Base-by-base conservation (phyloP, 2,888 invertebrate genomes). In the Choristoneura rosaceana region DNA sequence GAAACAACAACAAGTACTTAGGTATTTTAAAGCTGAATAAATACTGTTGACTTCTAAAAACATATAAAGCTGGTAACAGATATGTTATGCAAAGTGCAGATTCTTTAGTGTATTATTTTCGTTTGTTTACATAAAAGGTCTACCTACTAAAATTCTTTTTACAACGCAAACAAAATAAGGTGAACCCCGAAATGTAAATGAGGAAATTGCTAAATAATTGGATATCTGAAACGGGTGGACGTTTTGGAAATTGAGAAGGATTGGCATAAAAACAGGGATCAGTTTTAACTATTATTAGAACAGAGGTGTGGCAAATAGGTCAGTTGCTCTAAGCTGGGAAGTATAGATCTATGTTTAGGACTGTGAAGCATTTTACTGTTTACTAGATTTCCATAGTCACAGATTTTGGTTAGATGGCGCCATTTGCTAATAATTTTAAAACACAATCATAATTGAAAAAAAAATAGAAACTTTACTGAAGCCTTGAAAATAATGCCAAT, bases 191-290 rank as follows among this genome's bases (percentile, higher is more conserved):
- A 61, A 62, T 45, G 61, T 33, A 47, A 71, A 61, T 55, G 43
- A 66, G 52, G 55, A 17, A 60, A 66, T 71, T 7, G 52, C 45
- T 55, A 52, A 71, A 67, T 61, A 67, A 71, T 71, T 45, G 61
- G 55, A 61, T 66, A 52, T 61, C 66, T 45, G 38, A 70, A 43
- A n/a, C 25, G 52, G 43, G 55, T 15, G 38, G 55, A 69, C 41
- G 25, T 50, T 66, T 65, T 70, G 50, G 33, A 52, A 60, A 60
- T 52, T 10, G 7, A 52, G 60, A 45, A 45, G 62, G 62, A 62
- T 62, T 62, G 62, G 8, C 62, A 61, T 8, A 60, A 60, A 60
- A 55, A 55, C 25, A 2, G 55, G 55, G 55, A 55, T 25, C 55
- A 55, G 25, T 55, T 25, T 25, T n/a, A 12, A 17, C 25, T 55